phyloP scores from a whole-genome alignment of 2,113 vertebrate genomes.

The Nibea albiflora region DNA sequence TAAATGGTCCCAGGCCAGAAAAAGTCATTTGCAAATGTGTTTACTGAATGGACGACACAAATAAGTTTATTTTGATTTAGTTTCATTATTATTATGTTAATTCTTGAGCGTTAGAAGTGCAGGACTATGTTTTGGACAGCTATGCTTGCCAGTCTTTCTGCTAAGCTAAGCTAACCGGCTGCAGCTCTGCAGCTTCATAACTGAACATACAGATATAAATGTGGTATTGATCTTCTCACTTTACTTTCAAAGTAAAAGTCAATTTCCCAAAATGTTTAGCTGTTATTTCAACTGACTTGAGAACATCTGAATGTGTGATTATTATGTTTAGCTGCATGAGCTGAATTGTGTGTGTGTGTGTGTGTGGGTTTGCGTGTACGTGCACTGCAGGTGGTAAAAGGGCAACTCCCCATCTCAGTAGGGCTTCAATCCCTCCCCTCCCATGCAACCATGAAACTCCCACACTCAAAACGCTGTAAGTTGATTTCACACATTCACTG shows the following conservation, averaged over 20 bases:
- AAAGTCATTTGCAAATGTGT: too few species aligned
- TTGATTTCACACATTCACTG: constrained; percentile 2
- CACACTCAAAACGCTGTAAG: constrained; percentile 11
- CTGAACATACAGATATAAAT: neutral
- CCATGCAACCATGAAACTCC: constrained; percentile 23
- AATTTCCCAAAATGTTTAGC: neutral
- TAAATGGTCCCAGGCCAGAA: too few species aligned
- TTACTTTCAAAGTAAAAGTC: too few species aligned
- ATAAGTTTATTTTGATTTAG: too few species aligned
- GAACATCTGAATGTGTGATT: constrained; percentile 36
- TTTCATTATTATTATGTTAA: too few species aligned
- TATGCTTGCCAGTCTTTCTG: neutral
- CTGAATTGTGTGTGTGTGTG: neutral
- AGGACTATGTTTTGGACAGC: too few species aligned
- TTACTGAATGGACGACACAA: too few species aligned
- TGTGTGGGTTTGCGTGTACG: neutral
- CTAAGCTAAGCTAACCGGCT: neutral
- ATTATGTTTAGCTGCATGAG: neutral
- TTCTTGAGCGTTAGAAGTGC: too few species aligned
- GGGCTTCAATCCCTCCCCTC: constrained; percentile 44
- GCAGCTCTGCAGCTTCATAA: neutral
- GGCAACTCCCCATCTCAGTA: constrained; percentile 57
- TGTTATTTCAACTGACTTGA: constrained; percentile 10
- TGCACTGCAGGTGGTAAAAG: constrained; percentile 48
- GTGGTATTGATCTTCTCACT: neutral